Percentiles rank a stretch among this genome's conserved stretches.
Conservation (phyloP, 2,888 invertebrate species). For the Esperia sulphurella region DNA sequence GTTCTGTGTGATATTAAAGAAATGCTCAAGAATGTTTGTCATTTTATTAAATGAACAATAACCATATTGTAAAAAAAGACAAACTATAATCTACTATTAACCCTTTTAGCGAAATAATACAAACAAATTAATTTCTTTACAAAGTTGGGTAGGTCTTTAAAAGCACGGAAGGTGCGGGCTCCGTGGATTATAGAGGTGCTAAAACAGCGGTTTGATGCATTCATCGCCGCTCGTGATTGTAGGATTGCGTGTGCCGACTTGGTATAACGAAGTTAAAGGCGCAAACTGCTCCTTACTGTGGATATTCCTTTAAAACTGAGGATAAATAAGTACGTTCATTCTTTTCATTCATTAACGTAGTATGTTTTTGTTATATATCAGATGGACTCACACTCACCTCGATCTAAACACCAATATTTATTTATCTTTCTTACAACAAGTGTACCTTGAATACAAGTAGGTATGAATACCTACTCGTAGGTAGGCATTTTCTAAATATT, state of each 20-base stretch:
- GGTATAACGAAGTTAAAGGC: conserved; percentile 58
- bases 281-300: conserved; percentile 41
- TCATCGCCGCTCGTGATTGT: conserved; percentile 56
- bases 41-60: no score
- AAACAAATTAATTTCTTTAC: conserved; percentile 34
- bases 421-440: no score
- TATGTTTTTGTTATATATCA: no score
- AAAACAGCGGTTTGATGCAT: conserved; percentile 63
- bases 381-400: no score
- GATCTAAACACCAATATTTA: no score
- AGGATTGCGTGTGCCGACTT: conserved; percentile 62
- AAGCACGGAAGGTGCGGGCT: conserved; percentile 40
- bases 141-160: conserved; percentile 30
- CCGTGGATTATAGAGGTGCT: conserved; percentile 53
- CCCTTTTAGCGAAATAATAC: conserved; percentile 8
- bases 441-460: no score
- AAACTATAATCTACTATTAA: not conserved
- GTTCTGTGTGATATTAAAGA: not conserved
- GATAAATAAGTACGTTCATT: no score
- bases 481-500: no score
- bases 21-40: no score
- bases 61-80: no score
- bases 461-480: no score
- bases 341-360: no score
- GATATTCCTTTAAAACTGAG: conserved; percentile 26